Evolutionary conservation across 2,888 invertebrate species (phyloP).

Genomic region (Apeira syringaria): DNA sequence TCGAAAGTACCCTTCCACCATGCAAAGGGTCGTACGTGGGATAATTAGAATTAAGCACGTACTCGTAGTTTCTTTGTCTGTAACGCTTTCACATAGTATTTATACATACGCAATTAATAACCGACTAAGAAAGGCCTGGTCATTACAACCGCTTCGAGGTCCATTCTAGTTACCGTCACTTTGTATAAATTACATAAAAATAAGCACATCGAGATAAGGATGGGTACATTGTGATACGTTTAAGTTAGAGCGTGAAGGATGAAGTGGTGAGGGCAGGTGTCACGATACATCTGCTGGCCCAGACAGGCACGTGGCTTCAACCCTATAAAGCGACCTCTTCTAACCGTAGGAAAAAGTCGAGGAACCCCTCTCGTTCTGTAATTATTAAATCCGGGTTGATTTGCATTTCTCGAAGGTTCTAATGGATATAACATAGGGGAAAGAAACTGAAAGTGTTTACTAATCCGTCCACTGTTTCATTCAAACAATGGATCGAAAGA

Average conservation of each 20-base stretch:
- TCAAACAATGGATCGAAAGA: neutral
- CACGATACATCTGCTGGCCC: slow-evolving; percentile 77
- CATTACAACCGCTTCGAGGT: slow-evolving; percentile 74
- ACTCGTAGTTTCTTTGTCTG: slow-evolving; percentile 7
- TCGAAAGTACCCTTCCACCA: too few relatives aligned
- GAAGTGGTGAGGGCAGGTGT: slow-evolving; percentile 79
- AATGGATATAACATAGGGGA: neutral
- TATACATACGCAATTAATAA: slow-evolving; percentile 51
- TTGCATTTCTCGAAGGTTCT: slow-evolving; percentile 26
- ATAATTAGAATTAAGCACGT: too few relatives aligned
- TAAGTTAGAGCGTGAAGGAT: slow-evolving; percentile 65
- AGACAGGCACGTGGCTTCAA: slow-evolving; percentile 76
- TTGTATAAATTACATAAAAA: slow-evolving; percentile 82
- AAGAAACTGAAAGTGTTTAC: slow-evolving; percentile 1
- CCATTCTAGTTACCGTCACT: slow-evolving; percentile 81
- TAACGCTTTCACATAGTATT: slow-evolving; percentile 1
- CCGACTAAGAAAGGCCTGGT: slow-evolving; percentile 53
- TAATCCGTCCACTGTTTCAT: neutral
- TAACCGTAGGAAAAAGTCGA: slow-evolving; percentile 62
- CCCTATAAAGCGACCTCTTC: slow-evolving; percentile 71
- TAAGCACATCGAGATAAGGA: slow-evolving; percentile 72
- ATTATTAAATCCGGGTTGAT: slow-evolving; percentile 41
- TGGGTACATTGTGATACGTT: slow-evolving; percentile 48
- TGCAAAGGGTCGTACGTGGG: too few relatives aligned
- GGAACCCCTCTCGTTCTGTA: slow-evolving; percentile 54